phyloP scores from a whole-genome alignment of 92 coral and sea anemone genomes.

The Siderastrea siderea region DNA sequence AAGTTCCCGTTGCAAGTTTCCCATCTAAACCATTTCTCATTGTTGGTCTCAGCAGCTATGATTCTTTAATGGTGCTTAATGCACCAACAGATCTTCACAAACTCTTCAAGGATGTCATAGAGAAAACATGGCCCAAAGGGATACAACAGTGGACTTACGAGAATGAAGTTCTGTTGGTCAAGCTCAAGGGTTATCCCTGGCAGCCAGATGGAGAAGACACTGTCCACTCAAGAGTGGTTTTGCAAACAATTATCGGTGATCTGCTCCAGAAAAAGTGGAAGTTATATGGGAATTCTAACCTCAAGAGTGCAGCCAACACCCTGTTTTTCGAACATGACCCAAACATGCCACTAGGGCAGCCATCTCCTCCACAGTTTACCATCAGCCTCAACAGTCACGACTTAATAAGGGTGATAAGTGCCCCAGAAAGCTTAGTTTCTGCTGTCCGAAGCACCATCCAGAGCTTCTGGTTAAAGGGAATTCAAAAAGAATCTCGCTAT shows the following conservation, averaged over 20 bases:
- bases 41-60: constrained; percentile 53
- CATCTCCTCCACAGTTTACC: constrained; percentile 22
- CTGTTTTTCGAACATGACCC: constrained; percentile 71
- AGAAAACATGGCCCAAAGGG: constrained; percentile 51
- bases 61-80: constrained; percentile 64
- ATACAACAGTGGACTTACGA: constrained; percentile 39
- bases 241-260: constrained; percentile 52
- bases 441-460: constrained; percentile 27
- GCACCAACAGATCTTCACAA: constrained; percentile 47
- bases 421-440: constrained; percentile 29
- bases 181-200: constrained; percentile 68
- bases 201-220: constrained; percentile 2
- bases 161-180: constrained; percentile 39
- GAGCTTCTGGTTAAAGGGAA: constrained; percentile 49
- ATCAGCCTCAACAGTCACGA: constrained; percentile 62
- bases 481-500: constrained; percentile 43
- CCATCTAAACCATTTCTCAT: constrained; percentile 42
- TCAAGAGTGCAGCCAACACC: constrained; percentile 46
- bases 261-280: constrained; percentile 53
- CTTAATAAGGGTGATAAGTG: constrained; percentile 56
- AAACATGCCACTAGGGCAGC: neutral
- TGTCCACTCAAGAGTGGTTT: constrained; percentile 39
- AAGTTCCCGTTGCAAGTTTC: neutral
- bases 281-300: constrained; percentile 54
- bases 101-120: constrained; percentile 45